These are phyloP conservation scores for Bubalus kerabau DNA, from an alignment of 2,113 vertebrate species.

Conservation along the genomic window DNA sequence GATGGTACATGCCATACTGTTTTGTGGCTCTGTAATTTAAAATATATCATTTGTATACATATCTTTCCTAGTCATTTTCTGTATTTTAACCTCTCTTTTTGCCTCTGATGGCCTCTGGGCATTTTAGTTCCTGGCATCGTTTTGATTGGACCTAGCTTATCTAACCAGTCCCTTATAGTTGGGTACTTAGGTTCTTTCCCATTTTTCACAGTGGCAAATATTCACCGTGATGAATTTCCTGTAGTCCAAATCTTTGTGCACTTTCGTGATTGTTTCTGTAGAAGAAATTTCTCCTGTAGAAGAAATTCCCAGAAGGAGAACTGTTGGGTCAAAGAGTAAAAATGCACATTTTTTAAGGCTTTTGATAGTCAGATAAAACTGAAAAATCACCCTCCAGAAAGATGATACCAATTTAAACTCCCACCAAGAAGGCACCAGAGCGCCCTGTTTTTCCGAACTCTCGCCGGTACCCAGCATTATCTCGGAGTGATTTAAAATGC, in stretches of 20 bases:
- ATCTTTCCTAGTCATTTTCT: background rate
- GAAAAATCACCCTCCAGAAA: conserved; percentile 28
- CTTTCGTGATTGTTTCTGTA: background rate
- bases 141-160: background rate
- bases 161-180: background rate
- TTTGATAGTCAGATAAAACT: conserved; percentile 62
- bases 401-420: conserved; percentile 39
- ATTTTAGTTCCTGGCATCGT: rapidly evolving
- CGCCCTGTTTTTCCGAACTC: background rate
- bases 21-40: background rate
- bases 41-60: background rate
- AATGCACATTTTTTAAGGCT: conserved; percentile 53
- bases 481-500: conserved; percentile 69
- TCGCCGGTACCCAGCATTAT: background rate
- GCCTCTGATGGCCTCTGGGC: background rate
- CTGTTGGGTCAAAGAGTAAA: conserved; percentile 55
- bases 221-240: background rate
- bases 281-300: conserved; percentile 41
- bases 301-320: conserved; percentile 50
- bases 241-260: background rate
- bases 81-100: background rate
- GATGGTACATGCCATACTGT: background rate
- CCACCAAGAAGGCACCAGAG: background rate
- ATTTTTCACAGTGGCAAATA: background rate
- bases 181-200: background rate